Base-by-base conservation (phyloP, 2,113 vertebrate species). In the Mastomys natalensis region DNA sequence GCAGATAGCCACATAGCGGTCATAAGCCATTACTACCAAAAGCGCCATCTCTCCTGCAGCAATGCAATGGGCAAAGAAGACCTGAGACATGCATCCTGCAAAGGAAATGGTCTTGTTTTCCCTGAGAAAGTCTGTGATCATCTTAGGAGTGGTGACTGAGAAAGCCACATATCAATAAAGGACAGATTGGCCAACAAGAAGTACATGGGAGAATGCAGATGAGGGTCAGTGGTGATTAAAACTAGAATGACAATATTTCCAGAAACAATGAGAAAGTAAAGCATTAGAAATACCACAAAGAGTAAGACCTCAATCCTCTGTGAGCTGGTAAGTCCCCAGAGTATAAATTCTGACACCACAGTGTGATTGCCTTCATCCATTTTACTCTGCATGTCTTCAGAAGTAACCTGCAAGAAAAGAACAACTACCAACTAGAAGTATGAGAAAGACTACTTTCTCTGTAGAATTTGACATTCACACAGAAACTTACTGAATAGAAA, bases 1-100 rank as follows among this genome's bases (percentile, higher is more conserved):
- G 53, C 97, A 98, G 37, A 98, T 98, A 72, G 98, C 98, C 55
- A 97, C 93, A 22, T 98, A 98, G 4, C 92, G 93, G 10, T 98
- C 98, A 96, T 97, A 98, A n/a, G 97, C 98, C 98, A 98, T 98
- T 13, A 58, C 29, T 6, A 96, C 96, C 26, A 98, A 93, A 0
- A 98, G 43, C 31, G 97, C 82, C 95, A 98, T 98, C 90, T 98
- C 97, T 0, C 90, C 90, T 87, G 85, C 97, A 86, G 85, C 96
- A 89, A 93, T 74, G 51, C 93, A 91, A 45, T 98, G 97, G 0
- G 84, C 70, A 45, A 97, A 97, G 53, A 97, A 86, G 22, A 97
- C 40, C 51, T 98, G 97, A 0, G 62, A 95, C 88, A 98, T 97
- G 64, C 97, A 97, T 7, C 95, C 92, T 90, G 40, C 85, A 92